A percentile compares a stretch with the other conserved stretches of the same genome.
phyloP scores from a whole-genome alignment of 1,140 invertebrate genomes.

The Gryllus bimaculatus region DNA sequence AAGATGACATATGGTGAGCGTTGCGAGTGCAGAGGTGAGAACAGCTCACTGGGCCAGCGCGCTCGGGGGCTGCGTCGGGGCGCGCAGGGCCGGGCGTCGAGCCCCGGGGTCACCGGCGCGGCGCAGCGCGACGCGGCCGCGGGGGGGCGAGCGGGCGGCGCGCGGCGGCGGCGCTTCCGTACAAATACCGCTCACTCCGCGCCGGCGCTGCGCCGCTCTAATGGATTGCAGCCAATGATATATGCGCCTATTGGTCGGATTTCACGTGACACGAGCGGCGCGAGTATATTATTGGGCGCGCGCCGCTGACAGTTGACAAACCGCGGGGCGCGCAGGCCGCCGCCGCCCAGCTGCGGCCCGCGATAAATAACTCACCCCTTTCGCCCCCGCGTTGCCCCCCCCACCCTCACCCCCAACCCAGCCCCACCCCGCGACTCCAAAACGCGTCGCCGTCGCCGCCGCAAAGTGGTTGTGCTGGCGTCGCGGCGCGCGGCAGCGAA shows the following conservation, averaged over 20 bases:
- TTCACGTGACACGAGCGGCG: background rate
- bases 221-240: conserved; percentile 4
- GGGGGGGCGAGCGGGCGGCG: background rate
- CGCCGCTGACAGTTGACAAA: background rate
- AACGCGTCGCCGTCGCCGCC: no score
- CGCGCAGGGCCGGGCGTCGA: background rate
- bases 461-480: no score
- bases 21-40: no score
- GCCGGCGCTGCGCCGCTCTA: background rate
- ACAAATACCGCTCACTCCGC: background rate
- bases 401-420: no score
- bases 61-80: no score
- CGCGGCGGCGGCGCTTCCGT: no score
- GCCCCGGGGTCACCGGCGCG: no score
- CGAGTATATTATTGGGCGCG: background rate
- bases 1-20: no score
- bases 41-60: no score
- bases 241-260: conserved; percentile 3
- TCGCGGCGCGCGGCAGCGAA: no score
- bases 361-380: conserved; percentile 4
- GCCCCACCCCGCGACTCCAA: no score
- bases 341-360: background rate
- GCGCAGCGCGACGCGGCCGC: background rate
- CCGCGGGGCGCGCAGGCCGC: background rate
- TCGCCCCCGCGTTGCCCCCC: background rate